These are phyloP conservation scores for Oceanites oceanicus DNA, from an alignment of 2,113 vertebrate species.

Conservation along the genomic window DNA sequence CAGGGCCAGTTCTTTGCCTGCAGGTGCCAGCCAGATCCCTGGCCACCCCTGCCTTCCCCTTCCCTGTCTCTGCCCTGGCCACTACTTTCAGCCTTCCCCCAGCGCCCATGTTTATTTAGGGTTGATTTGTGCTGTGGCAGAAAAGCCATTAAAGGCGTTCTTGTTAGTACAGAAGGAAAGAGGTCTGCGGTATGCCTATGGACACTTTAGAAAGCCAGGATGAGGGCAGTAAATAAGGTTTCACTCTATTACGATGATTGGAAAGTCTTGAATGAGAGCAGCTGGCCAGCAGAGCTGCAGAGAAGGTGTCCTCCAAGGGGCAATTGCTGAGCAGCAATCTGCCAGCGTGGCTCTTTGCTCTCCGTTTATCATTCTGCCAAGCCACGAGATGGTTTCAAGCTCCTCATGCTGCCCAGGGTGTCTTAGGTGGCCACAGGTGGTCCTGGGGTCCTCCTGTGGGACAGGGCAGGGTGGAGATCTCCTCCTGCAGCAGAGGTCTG, in stretches of 20 bases:
- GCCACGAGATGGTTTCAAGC: not conserved
- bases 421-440: not conserved
- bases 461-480: not conserved
- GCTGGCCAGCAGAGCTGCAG: not conserved
- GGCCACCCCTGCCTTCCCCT: too few species aligned
- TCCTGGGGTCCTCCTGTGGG: not conserved
- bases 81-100: not conserved
- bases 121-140: not conserved
- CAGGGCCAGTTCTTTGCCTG: not conserved
- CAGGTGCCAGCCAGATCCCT: not conserved
- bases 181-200: not conserved
- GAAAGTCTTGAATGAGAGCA: not conserved
- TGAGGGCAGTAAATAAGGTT: slow-evolving; percentile 41
- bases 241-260: slow-evolving; percentile 6
- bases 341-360: not conserved
- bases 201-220: not conserved
- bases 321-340: not conserved
- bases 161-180: not conserved
- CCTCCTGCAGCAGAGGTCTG: not conserved
- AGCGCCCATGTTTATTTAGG: rapidly evolving
- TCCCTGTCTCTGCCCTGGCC: rapidly evolving
- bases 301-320: slow-evolving; percentile 33
- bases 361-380: not conserved
- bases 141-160: not conserved
- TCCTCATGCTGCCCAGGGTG: rapidly evolving